These are phyloP conservation scores for Strigamia transsilvanica DNA, from an alignment of 2,888 invertebrate species.

Conservation along the genomic window DNA sequence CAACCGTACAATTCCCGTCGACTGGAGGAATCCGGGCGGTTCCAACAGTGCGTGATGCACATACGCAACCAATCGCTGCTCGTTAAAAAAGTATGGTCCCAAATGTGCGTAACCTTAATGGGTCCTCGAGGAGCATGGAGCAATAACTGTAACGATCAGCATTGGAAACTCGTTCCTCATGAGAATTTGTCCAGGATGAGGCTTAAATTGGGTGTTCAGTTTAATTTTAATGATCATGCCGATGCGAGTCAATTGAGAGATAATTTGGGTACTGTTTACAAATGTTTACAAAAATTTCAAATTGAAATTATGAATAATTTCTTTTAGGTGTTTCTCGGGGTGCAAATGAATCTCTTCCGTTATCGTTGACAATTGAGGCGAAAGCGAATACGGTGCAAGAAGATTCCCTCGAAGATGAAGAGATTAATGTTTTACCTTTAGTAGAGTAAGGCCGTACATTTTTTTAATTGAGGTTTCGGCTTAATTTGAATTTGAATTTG, in stretches of 20 bases:
- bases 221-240: constrained; percentile 69
- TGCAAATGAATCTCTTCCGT: constrained; percentile 53
- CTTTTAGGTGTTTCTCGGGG: constrained; percentile 46
- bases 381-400: constrained; percentile 59
- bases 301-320: neutral
- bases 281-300: neutral
- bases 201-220: constrained; percentile 69
- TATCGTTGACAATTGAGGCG: constrained; percentile 55
- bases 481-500: neutral
- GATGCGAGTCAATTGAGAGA: constrained; percentile 72
- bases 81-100: constrained; percentile 69
- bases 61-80: constrained; percentile 67
- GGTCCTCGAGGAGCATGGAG: constrained; percentile 68
- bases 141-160: constrained; percentile 56
- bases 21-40: constrained; percentile 68
- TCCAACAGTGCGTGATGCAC: constrained; percentile 66
- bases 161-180: constrained; percentile 72
- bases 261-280: constrained; percentile 65
- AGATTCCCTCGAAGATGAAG: constrained; percentile 67
- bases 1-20: constrained; percentile 68
- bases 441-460: neutral
- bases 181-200: constrained; percentile 73
- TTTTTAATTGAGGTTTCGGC: neutral
- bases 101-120: constrained; percentile 68
- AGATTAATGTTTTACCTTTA: constrained; percentile 60